Evolutionary conservation across 2,888 invertebrate genomes (phyloP).

Genomic region (Seira ritae): DNA sequence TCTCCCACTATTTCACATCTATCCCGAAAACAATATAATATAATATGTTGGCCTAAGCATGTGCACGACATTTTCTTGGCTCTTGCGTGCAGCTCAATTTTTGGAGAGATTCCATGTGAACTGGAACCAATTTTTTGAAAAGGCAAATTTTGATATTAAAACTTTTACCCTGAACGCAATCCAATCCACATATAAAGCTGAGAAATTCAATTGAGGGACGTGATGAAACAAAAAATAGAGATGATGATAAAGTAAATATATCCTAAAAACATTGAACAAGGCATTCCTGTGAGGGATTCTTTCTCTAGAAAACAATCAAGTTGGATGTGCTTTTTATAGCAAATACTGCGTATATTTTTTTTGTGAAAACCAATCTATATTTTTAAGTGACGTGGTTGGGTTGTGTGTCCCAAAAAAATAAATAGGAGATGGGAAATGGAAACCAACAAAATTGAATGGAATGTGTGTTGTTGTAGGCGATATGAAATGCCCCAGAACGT

Average conservation of each 20-base stretch:
- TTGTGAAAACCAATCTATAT: slow-evolving; percentile 1
- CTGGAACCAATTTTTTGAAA: neutral
- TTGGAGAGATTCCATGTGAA: slow-evolving; percentile 47
- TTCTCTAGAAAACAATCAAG: slow-evolving; percentile 11
- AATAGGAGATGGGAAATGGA: neutral
- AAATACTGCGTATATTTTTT: slow-evolving; percentile 28
- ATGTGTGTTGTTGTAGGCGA: neutral
- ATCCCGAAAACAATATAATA: slow-evolving; percentile 12
- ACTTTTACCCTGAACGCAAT: neutral
- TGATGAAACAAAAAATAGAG: slow-evolving; percentile 1
- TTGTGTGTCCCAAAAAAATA: neutral
- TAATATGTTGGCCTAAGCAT: neutral
- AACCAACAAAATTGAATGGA: neutral
- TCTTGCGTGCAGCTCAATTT: slow-evolving; percentile 19
- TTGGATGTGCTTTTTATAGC: slow-evolving; percentile 15
- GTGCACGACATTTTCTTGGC: slow-evolving; percentile 50
- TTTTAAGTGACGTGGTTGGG: neutral
- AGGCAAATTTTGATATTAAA: slow-evolving; percentile 12
- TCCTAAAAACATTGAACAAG: neutral
- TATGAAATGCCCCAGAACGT: neutral
- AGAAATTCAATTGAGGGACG: neutral
- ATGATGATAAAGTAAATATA: slow-evolving; percentile 11
- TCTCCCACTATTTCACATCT: slow-evolving; percentile 20
- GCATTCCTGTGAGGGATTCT: neutral
- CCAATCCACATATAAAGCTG: neutral